Percentiles rank a stretch among this genome's conserved stretches.
These are phyloP conservation scores for Magallana nippona DNA, from an alignment of 2,888 invertebrate genomes.

Conservation along the genomic window DNA sequence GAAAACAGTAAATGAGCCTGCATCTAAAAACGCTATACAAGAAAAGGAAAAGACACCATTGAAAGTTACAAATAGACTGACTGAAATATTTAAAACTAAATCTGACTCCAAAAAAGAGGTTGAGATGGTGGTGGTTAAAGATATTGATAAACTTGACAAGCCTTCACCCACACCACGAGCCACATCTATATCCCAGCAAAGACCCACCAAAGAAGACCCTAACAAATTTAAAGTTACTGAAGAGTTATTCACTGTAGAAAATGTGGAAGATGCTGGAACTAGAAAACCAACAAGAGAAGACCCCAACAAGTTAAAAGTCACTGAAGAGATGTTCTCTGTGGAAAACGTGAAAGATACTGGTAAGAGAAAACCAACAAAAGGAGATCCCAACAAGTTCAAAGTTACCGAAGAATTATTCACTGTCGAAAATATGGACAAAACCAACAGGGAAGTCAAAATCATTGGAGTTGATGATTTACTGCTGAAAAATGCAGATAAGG, in stretches of 20 bases:
- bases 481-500: background rate
- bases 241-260: constrained; percentile 28
- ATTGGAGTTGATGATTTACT: background rate
- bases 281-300: background rate
- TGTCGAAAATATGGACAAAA: background rate
- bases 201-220: background rate
- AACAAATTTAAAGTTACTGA: constrained; percentile 30
- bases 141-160: background rate
- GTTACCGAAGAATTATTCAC: constrained; percentile 19
- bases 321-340: constrained; percentile 16
- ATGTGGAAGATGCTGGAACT: background rate
- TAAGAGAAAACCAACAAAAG: background rate
- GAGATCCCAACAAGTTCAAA: constrained; percentile 15
- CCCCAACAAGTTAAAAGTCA: constrained; percentile 22
- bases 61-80: too few species aligned
- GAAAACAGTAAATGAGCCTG: background rate
- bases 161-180: background rate
- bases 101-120: background rate
- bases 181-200: background rate
- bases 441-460: background rate
- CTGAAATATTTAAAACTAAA: background rate
- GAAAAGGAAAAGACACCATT: too few species aligned
- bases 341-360: background rate
- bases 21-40: too few species aligned
- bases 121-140: constrained; percentile 4